Conservation (phyloP, 2,888 invertebrate genomes). For the Cryptosula pallasiana region DNA sequence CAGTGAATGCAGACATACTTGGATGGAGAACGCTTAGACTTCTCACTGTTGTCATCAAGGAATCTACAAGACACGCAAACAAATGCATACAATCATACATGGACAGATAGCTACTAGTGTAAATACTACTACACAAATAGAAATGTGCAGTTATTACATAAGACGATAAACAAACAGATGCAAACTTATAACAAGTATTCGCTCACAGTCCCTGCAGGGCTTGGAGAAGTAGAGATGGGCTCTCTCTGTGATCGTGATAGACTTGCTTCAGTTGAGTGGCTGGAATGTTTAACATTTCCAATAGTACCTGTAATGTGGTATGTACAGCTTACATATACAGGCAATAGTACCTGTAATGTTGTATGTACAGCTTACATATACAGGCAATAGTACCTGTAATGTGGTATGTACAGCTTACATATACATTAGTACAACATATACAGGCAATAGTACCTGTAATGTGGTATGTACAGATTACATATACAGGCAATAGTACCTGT, state of each 20-base stretch:
- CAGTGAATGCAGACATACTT: too few relatives aligned
- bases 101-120: not conserved
- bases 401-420: too few relatives aligned
- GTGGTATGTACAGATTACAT: too few relatives aligned
- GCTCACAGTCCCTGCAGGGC: conserved; percentile 12
- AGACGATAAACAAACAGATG: not conserved
- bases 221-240: not conserved
- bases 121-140: too few relatives aligned
- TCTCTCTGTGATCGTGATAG: not conserved
- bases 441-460: too few relatives aligned
- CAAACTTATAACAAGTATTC: not conserved
- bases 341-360: too few relatives aligned
- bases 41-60: not conserved
- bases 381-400: too few relatives aligned
- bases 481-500: too few relatives aligned
- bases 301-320: conserved; percentile 13
- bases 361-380: too few relatives aligned
- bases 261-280: not conserved
- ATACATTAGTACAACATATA: too few relatives aligned
- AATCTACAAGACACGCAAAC: not conserved
- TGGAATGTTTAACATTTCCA: conserved; percentile 13
- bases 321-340: too few relatives aligned
- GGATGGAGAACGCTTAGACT: not conserved
- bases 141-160: not conserved
- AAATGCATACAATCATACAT: not conserved